Percentiles rank a stretch among this genome's conserved stretches.
phyloP scores from a whole-genome alignment of 1,140 invertebrate genomes.

The Palaemon carinicauda region DNA sequence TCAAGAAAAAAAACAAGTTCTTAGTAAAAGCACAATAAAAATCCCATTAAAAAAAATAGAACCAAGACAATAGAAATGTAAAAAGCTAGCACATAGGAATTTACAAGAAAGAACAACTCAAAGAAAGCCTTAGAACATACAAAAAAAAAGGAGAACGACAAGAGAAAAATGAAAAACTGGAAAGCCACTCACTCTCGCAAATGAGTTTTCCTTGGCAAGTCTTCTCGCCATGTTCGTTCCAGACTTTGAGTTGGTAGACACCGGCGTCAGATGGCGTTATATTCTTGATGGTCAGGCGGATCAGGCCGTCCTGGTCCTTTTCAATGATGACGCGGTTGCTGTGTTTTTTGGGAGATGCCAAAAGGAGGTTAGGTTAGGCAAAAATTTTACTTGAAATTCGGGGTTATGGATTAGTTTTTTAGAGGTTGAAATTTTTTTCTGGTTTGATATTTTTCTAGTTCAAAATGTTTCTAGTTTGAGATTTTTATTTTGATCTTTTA shows the following conservation, averaged over 20 bases:
- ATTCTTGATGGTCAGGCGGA: conserved; percentile 76
- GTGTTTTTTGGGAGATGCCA: conserved; percentile 60
- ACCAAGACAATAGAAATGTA: too few relatives aligned
- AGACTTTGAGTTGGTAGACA: conserved; percentile 81
- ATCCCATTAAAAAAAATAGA: too few relatives aligned
- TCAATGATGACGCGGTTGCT: conserved; percentile 84
- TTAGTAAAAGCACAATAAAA: too few relatives aligned
- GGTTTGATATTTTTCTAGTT: too few relatives aligned
- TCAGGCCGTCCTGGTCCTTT: conserved; percentile 79
- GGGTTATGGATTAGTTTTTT: too few relatives aligned
- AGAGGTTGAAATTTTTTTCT: too few relatives aligned
- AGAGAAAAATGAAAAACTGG: background rate
- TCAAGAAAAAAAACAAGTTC: too few relatives aligned
- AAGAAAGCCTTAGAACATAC: too few relatives aligned
- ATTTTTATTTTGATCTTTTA: too few relatives aligned
- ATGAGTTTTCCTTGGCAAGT: conserved; percentile 81
- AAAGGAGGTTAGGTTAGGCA: background rate
- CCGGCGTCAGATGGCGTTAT: conserved; percentile 81
- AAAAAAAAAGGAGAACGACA: background rate
- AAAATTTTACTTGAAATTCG: background rate
- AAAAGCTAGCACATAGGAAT: too few relatives aligned
- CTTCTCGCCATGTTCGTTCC: conserved; percentile 84
- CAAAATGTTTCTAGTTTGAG: too few relatives aligned
- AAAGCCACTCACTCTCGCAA: conserved; percentile 81
- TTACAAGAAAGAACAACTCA: too few relatives aligned